Evolutionary conservation across 2,797 vertebrate genomes (phyloP).

Genomic region (Gobionotothen gibberifrons): DNA sequence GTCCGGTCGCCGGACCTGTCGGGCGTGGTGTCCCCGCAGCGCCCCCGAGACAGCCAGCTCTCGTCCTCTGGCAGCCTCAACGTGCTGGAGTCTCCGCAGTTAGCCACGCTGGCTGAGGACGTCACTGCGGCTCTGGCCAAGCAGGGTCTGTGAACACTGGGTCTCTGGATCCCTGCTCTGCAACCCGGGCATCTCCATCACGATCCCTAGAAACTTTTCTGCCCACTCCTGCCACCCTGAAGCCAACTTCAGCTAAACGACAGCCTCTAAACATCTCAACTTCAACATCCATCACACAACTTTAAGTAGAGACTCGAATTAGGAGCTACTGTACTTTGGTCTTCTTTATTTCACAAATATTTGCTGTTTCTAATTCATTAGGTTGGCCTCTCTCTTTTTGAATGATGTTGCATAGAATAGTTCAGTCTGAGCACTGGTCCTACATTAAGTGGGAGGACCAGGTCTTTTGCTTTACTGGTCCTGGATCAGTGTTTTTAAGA

Average conservation of each 20-base stretch:
- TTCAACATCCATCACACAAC: slow-evolving; percentile 48
- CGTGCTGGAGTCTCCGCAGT: slow-evolving; percentile 94
- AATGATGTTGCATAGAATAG: slow-evolving; percentile 79
- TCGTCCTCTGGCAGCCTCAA: slow-evolving; percentile 98
- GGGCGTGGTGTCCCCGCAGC: slow-evolving; percentile 90
- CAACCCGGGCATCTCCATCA: slow-evolving; percentile 31
- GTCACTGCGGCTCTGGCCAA: slow-evolving; percentile 97
- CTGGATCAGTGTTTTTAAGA: slow-evolving; percentile 71
- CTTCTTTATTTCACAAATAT: slow-evolving; percentile 70
- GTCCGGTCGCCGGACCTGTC: slow-evolving; percentile 91
- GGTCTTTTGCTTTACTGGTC: slow-evolving; percentile 62
- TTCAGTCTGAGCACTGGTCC: slow-evolving; percentile 69
- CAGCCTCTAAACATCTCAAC: slow-evolving; percentile 60
- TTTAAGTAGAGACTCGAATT: slow-evolving; percentile 73
- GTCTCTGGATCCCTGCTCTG: slow-evolving; percentile 35
- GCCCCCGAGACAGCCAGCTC: slow-evolving; percentile 90
- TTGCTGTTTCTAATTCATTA: slow-evolving; percentile 73
- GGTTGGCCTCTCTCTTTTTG: slow-evolving; percentile 71
- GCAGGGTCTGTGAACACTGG: slow-evolving; percentile 96
- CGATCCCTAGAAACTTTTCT: slow-evolving; percentile 54
- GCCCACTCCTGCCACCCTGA: slow-evolving; percentile 60
- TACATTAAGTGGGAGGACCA: slow-evolving; percentile 53
- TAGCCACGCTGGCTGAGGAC: slow-evolving; percentile 95
- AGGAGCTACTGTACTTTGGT: slow-evolving; percentile 71
- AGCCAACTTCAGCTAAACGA: slow-evolving; percentile 56